phyloP scores from a whole-genome alignment of 2,113 vertebrate genomes.

The Nannospalax galili region DNA sequence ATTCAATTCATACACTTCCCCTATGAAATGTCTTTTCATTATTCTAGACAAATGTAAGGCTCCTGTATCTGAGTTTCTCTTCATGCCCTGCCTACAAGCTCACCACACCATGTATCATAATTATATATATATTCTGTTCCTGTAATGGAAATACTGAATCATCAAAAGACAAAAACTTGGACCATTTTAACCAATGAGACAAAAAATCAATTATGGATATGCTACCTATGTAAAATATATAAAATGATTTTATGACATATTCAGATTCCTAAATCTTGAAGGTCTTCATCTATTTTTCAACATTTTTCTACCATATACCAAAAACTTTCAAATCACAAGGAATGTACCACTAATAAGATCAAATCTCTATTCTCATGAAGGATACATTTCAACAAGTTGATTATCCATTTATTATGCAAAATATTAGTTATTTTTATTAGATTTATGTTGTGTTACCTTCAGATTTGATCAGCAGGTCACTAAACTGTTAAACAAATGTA shows the following conservation, averaged over 20 bases:
- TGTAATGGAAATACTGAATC: neutral
- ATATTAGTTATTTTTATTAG: neutral
- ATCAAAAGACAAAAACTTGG: neutral
- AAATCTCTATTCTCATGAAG: neutral
- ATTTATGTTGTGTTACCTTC: neutral
- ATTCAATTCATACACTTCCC: neutral
- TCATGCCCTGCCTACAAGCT: neutral
- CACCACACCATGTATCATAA: neutral
- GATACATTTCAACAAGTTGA: neutral
- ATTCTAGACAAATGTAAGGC: neutral
- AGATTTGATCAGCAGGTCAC: neutral
- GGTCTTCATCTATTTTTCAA: neutral
- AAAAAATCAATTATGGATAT: neutral
- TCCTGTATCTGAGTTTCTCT: neutral
- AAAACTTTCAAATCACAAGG: neutral
- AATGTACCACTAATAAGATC: neutral
- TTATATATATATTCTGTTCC: neutral
- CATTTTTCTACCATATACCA: neutral
- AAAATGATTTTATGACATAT: neutral
- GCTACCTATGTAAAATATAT: neutral
- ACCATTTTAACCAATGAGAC: neutral
- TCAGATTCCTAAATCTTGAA: neutral
- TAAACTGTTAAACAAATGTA: neutral
- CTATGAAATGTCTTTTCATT: neutral
- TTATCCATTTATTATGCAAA: neutral